phyloP scores from a whole-genome alignment of 2,113 vertebrate species.

The Panurus biarmicus region DNA sequence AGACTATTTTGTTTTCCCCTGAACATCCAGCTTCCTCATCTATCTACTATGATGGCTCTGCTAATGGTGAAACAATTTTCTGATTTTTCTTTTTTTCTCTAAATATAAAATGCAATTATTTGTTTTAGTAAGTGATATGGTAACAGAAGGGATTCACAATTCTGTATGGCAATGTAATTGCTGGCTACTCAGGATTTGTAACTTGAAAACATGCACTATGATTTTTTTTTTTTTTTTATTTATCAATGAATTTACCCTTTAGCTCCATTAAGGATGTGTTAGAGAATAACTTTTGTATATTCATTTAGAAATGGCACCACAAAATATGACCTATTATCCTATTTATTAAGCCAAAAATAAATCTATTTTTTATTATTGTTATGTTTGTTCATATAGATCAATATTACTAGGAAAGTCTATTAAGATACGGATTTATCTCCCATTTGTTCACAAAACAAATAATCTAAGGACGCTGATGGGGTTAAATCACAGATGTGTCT shows the following conservation, averaged over 20 bases:
- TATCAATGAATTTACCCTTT: background rate
- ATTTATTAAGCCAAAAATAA: background rate
- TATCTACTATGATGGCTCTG: background rate
- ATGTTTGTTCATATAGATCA: background rate
- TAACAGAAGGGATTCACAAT: background rate
- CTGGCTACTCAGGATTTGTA: background rate
- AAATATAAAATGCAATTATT: background rate
- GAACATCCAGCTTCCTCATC: background rate
- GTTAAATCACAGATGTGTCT: background rate
- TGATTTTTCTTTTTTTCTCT: background rate
- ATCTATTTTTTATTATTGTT: background rate
- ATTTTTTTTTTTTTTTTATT: background rate
- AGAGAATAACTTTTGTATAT: background rate
- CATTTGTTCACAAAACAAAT: background rate
- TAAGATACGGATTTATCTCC: background rate
- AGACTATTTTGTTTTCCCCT: background rate
- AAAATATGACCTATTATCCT: background rate
- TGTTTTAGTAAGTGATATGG: background rate
- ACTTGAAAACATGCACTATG: background rate
- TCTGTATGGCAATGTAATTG: background rate
- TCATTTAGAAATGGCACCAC: background rate
- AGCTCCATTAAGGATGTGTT: background rate
- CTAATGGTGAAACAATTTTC: background rate
- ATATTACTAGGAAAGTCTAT: background rate
- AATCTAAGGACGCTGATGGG: rapidly evolving